phyloP scores from a whole-genome alignment of 2,797 vertebrate genomes.

The Phylloscopus collybita region DNA sequence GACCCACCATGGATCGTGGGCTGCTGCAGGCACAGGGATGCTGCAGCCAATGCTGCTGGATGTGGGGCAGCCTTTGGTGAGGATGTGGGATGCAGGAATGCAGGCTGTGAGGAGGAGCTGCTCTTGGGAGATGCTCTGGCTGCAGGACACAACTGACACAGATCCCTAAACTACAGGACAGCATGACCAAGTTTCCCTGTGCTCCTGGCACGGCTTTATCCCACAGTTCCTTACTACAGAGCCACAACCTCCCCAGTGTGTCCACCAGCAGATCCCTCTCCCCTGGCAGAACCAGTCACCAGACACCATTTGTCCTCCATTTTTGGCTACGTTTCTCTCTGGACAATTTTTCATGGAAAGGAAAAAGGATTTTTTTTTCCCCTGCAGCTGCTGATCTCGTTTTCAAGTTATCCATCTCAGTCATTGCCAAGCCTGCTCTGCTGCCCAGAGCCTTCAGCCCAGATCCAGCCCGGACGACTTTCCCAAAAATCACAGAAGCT shows the following conservation, averaged over 20 bases:
- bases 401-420: background rate
- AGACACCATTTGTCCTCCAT: background rate
- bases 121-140: background rate
- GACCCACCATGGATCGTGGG: fast-evolving
- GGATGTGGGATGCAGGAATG: fast-evolving
- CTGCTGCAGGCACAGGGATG: background rate
- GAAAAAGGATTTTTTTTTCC: background rate
- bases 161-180: background rate
- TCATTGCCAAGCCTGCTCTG: background rate
- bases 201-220: background rate
- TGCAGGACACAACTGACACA: background rate
- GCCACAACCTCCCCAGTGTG: background rate
- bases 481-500: background rate
- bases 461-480: fast-evolving
- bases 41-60: background rate
- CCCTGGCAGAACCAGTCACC: background rate
- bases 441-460: background rate
- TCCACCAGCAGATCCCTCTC: background rate
- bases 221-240: background rate
- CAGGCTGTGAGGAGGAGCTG: background rate
- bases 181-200: fast-evolving
- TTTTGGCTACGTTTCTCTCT: background rate
- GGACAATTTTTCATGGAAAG: background rate
- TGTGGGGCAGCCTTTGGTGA: background rate
- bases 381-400: background rate